phyloP scores from a whole-genome alignment of 1,140 invertebrate genomes.

The Wiebesia pumilae region DNA sequence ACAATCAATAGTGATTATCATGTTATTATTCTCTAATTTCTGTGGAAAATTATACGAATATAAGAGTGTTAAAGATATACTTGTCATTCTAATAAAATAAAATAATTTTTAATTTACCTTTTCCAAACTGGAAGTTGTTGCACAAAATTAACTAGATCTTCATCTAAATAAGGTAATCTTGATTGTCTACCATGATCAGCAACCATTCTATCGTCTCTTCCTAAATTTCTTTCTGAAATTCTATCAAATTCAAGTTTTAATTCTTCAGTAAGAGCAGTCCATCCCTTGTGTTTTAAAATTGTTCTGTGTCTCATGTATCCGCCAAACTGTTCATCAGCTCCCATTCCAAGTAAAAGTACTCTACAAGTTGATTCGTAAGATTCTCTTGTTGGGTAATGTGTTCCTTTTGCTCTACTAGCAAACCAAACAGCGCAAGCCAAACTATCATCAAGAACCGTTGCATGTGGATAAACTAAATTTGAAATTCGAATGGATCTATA shows the following conservation, averaged over 20 bases:
- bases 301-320: slow-evolving; percentile 93
- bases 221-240: slow-evolving; percentile 94
- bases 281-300: slow-evolving; percentile 81
- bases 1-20: background rate
- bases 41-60: slow-evolving; percentile 18
- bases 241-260: slow-evolving; percentile 86
- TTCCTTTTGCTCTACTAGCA: slow-evolving; percentile 85
- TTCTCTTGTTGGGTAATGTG: slow-evolving; percentile 62
- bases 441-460: slow-evolving; percentile 96
- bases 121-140: slow-evolving; percentile 83
- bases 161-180: slow-evolving; percentile 96
- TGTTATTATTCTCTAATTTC: background rate
- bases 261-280: slow-evolving; percentile 81
- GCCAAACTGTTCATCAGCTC: slow-evolving; percentile 97
- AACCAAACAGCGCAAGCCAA: slow-evolving; percentile 97
- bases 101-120: slow-evolving; percentile 77
- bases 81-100: slow-evolving; percentile 6
- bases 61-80: slow-evolving; percentile 5
- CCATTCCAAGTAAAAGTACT: slow-evolving; percentile 92
- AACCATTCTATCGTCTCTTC: slow-evolving; percentile 93
- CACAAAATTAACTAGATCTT: slow-evolving; percentile 87
- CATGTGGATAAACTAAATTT: slow-evolving; percentile 87
- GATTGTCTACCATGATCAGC: slow-evolving; percentile 86
- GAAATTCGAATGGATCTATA: slow-evolving; percentile 75
- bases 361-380: slow-evolving; percentile 80